Base-by-base conservation (phyloP, 2,888 invertebrate species). In the Thera obeliscata region DNA sequence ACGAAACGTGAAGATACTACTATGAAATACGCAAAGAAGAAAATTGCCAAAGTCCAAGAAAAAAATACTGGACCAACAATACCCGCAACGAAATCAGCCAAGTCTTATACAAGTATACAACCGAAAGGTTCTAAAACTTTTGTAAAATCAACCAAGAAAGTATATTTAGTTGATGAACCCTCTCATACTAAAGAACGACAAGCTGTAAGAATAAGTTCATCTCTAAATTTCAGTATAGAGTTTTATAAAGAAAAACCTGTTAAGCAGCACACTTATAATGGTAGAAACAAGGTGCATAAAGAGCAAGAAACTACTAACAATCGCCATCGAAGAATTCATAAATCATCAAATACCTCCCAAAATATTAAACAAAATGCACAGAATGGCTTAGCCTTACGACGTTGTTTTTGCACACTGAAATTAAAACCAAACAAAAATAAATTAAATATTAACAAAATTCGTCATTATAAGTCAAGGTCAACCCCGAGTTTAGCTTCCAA, bases 331-430 rank as follows among this genome's bases (percentile, higher is more conserved):
- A 52, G 35, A 9, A 66, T 48, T 12, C 58, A 61, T 35, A 65
- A 43, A 61, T 58, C 56, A 35, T 63, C 67, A n/a, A 61, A 38
- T 35, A 65, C 67, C 43, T 49, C 48, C 43, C 65, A 54, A 64
- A 56, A 8, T 41, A 9, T 38, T n/a, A 61, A 11, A 38, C 68
- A 38, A n/a, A 57, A 66, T 58, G 35, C 43, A 35, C 49, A 57
- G 58, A 59, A 52, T 8, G 58, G 67, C 35, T 64, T 76, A 64
- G 72, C 68, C 38, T 74, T 81, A 38, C 80, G 76, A 55, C 72
- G 78, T 56, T 81, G 82, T 69, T 69, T 80, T 36, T 82, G 82
- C 64, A 76, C 75, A n/a, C 67, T 78, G 8, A 78, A 78, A 69
- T 69, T 80, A 63, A 80, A 78, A 72, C 58, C 71, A 1, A 77